Evolutionary conservation across 2,797 vertebrate species (phyloP).

Genomic region (Sorex maritimensis): DNA sequence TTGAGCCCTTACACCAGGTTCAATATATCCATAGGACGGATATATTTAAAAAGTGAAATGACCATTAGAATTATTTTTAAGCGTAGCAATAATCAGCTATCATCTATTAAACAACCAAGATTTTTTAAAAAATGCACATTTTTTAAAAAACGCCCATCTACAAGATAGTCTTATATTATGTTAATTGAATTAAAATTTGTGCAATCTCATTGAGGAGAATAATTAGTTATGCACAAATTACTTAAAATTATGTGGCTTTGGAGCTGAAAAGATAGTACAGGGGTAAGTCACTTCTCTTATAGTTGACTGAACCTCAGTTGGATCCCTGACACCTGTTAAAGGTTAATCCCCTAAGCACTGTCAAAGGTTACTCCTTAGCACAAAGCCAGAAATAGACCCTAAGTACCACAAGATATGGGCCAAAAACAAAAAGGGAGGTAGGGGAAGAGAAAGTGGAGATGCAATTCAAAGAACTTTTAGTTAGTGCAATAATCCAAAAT

Average conservation of each 20-base stretch:
- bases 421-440: too few relatives aligned
- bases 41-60: constrained; percentile 47
- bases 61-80: not conserved
- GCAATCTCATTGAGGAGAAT: not conserved
- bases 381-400: too few relatives aligned
- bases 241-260: not conserved
- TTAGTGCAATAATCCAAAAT: constrained; percentile 41
- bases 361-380: too few relatives aligned
- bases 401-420: too few relatives aligned
- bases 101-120: not conserved
- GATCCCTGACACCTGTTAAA: too few relatives aligned
- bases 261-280: too few relatives aligned
- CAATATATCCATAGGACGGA: not conserved
- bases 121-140: constrained; percentile 42
- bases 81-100: constrained; percentile 51
- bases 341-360: too few relatives aligned
- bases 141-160: constrained; percentile 33
- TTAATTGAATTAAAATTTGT: constrained; percentile 33
- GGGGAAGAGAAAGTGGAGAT: too few relatives aligned
- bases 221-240: not conserved
- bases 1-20: constrained; percentile 4
- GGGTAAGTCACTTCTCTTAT: too few relatives aligned
- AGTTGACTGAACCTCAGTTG: too few relatives aligned
- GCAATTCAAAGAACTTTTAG: not conserved
- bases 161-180: not conserved